These are phyloP conservation scores for Spinus pinus DNA, from an alignment of 2,797 vertebrate species.

Conservation along the genomic window DNA sequence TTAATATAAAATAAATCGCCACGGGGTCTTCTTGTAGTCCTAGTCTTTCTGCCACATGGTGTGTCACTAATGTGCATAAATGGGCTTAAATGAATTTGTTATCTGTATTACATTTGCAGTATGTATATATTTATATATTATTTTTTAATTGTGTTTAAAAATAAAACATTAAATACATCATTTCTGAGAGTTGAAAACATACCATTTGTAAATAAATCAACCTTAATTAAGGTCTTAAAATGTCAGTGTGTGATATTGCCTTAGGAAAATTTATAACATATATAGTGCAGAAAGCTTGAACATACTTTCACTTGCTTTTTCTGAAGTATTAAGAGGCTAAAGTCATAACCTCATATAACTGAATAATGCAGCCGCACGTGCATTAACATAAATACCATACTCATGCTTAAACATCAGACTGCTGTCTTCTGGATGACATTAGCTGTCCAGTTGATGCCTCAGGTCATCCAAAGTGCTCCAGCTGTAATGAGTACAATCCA, in stretches of 20 bases:
- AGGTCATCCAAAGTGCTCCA: neutral
- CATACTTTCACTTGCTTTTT: conserved; percentile 50
- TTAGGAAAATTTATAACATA: conserved; percentile 50
- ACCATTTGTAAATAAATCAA: conserved; percentile 95
- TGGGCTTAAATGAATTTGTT: conserved; percentile 98
- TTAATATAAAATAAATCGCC: conserved; percentile 99
- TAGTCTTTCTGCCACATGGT: conserved; percentile 97
- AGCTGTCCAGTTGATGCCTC: conserved; percentile 45
- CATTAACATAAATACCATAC: conserved; percentile 28
- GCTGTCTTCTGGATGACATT: neutral
- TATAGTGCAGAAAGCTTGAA: conserved; percentile 39
- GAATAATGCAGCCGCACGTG: neutral
- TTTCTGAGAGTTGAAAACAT: conserved; percentile 79
- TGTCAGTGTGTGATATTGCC: conserved; percentile 65
- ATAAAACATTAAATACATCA: conserved; percentile 92
- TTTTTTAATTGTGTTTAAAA: conserved; percentile 99
- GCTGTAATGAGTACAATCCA: neutral
- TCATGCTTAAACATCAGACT: neutral
- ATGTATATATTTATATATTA: conserved; percentile 99
- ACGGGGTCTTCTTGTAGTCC: conserved; percentile 95
- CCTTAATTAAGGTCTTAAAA: conserved; percentile 92
- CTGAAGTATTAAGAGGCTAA: conserved; percentile 54
- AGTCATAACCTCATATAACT: conserved; percentile 57
- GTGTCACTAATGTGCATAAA: conserved; percentile 99
- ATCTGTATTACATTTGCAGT: conserved; percentile 99